Evolutionary conservation across 2,113 vertebrate genomes (phyloP).

Genomic region (Seriola quinqueradiata): DNA sequence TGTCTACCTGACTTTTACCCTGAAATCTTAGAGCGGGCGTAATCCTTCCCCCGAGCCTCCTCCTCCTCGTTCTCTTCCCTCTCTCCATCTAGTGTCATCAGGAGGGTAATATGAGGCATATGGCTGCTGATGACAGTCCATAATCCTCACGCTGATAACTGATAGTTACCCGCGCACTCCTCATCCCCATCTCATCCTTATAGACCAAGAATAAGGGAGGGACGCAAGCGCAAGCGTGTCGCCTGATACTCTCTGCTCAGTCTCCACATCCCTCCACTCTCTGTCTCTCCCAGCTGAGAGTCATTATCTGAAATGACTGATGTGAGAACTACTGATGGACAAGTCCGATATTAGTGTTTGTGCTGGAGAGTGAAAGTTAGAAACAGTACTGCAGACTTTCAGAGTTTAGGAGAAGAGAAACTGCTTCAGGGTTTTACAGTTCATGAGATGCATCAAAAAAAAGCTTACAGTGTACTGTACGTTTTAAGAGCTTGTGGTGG

Average conservation of each 20-base stretch:
- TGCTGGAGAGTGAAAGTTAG: slow-evolving; percentile 53
- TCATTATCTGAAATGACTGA: slow-evolving; percentile 76
- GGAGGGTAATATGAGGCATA: slow-evolving; percentile 78
- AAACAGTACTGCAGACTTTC: slow-evolving; percentile 33
- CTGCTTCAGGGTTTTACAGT: slow-evolving; percentile 31
- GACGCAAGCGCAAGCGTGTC: slow-evolving; percentile 24
- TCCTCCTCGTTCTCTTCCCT: slow-evolving; percentile 42
- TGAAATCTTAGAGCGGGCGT: slow-evolving; percentile 72
- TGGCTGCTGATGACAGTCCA: slow-evolving; percentile 78
- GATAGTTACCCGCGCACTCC: slow-evolving; percentile 71
- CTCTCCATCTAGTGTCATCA: slow-evolving; percentile 75
- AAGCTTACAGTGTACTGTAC: slow-evolving; percentile 1
- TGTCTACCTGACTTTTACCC: slow-evolving; percentile 78
- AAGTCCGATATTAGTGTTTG: slow-evolving; percentile 60
- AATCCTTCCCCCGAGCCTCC: slow-evolving; percentile 73
- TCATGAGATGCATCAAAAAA: slow-evolving; percentile 39
- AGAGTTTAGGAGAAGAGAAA: slow-evolving; percentile 38
- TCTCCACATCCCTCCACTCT: slow-evolving; percentile 26
- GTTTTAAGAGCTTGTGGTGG: slow-evolving; percentile 5
- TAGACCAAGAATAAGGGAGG: slow-evolving; percentile 50
- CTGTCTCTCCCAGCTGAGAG: slow-evolving; percentile 60
- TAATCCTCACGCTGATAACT: slow-evolving; percentile 79
- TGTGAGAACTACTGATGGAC: slow-evolving; percentile 70
- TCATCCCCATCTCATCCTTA: slow-evolving; percentile 67
- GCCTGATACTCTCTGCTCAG: slow-evolving; percentile 44